Evolutionary conservation across 2,113 vertebrate genomes (phyloP).

Genomic region (Hirundichthys speculiger): DNA sequence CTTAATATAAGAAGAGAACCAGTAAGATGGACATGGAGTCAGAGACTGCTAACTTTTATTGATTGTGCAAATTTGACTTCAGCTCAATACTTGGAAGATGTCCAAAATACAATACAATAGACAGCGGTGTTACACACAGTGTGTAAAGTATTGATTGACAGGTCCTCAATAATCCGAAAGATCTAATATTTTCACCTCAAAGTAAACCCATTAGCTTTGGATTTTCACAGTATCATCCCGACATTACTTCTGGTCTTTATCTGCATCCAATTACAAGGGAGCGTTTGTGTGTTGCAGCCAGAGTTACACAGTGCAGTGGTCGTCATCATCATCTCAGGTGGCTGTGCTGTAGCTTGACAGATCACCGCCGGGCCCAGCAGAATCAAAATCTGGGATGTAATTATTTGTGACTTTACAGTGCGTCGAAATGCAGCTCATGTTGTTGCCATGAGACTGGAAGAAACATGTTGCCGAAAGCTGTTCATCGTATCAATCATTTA

Average conservation of each 20-base stretch:
- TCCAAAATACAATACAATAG: background rate
- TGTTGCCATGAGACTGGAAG: constrained; percentile 5
- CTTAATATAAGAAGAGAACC: too few species aligned
- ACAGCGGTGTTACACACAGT: background rate
- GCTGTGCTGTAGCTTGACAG: constrained; percentile 24
- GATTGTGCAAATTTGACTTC: background rate
- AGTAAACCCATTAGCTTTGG: constrained; percentile 10
- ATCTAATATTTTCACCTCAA: constrained; percentile 12
- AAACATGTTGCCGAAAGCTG: constrained; percentile 2
- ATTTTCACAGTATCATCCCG: background rate
- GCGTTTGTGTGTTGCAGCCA: constrained; percentile 25
- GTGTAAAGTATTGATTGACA: too few species aligned
- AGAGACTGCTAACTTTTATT: too few species aligned
- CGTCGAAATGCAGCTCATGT: constrained; percentile 15
- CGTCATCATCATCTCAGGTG: constrained; percentile 47
- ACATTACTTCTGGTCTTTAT: constrained; percentile 22
- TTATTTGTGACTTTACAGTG: constrained; percentile 25
- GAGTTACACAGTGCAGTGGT: constrained; percentile 21
- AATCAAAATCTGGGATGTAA: constrained; percentile 20
- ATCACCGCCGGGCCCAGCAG: constrained; percentile 46
- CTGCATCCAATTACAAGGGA: constrained; percentile 19
- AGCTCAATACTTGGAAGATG: constrained; percentile 1
- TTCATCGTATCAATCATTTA: background rate
- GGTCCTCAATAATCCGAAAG: background rate
- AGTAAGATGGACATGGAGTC: too few species aligned